Percentiles rank a stretch among this genome's conserved stretches.
phyloP scores from a whole-genome alignment of 2,797 vertebrate genomes.

The Astyanax mexicanus region DNA sequence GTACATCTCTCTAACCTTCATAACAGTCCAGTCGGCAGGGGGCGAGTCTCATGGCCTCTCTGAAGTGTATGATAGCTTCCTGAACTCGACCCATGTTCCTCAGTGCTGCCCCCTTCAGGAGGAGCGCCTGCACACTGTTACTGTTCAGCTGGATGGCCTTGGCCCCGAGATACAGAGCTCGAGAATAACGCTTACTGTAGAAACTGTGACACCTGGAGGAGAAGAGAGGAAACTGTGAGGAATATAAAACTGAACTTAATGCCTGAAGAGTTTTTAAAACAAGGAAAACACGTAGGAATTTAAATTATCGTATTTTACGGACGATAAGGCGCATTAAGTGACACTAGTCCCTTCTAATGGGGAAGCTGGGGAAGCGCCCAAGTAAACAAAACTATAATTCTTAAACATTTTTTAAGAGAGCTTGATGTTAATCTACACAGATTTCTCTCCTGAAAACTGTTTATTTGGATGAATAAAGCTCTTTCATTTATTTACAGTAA shows the following conservation, averaged over 20 bases:
- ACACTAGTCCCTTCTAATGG: too few species aligned
- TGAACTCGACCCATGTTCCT: conserved; percentile 97
- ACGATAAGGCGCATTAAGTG: too few species aligned
- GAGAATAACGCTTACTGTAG: conserved; percentile 96
- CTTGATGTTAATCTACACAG: too few species aligned
- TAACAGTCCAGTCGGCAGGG: conserved; percentile 97
- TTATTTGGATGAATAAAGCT: too few species aligned
- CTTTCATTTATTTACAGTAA: too few species aligned
- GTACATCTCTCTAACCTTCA: conserved; percentile 89
- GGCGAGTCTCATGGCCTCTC: conserved; percentile 94
- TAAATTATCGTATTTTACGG: too few species aligned
- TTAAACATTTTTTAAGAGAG: too few species aligned
- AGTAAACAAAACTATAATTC: too few species aligned
- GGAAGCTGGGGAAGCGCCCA: too few species aligned
- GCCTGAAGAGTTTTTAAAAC: neutral
- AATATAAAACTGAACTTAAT: neutral
- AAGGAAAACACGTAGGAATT: neutral
- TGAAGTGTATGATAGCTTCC: conserved; percentile 97
- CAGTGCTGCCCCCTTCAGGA: conserved; percentile 95
- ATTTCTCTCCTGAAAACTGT: too few species aligned
- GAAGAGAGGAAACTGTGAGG: neutral
- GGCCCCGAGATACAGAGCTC: conserved; percentile 94
- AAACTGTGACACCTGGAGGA: conserved; percentile 93
- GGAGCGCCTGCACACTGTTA: conserved; percentile 95
- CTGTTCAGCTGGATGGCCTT: conserved; percentile 99